A percentile compares a stretch with the other conserved stretches of the same genome.
These are phyloP conservation scores for Coregonus ussuriensis DNA, from an alignment of 2,797 vertebrate genomes.

Conservation along the genomic window DNA sequence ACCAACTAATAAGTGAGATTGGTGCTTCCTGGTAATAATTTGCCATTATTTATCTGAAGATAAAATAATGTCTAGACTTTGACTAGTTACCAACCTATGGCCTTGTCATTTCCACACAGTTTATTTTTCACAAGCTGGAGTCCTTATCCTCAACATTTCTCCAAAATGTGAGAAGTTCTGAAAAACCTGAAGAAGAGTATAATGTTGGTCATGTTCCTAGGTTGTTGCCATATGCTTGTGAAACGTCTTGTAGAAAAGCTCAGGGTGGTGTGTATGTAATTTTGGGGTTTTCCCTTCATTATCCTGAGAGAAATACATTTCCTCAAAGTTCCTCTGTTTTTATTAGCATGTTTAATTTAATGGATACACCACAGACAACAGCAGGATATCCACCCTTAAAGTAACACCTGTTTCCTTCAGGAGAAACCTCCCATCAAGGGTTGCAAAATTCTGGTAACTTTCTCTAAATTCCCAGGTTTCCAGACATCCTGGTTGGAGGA, in stretches of 20 bases:
- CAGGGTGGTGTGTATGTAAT: neutral
- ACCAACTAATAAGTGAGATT: neutral
- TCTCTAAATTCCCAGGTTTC: no score
- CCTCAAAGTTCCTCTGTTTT: neutral
- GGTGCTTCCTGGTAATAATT: neutral
- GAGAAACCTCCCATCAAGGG: neutral
- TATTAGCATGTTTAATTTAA: conserved; percentile 12
- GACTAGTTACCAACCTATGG: neutral
- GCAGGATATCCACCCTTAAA: conserved; percentile 3
- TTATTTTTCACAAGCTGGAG: neutral
- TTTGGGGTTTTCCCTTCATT: neutral
- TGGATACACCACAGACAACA: conserved; percentile 10
- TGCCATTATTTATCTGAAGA: neutral
- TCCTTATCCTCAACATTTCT: neutral
- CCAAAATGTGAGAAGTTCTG: neutral
- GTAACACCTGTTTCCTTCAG: neutral
- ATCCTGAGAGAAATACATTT: neutral
- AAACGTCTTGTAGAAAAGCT: neutral
- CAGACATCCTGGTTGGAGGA: no score
- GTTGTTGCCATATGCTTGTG: neutral
- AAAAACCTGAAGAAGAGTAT: neutral
- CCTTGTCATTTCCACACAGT: neutral
- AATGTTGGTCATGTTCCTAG: neutral
- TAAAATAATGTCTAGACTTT: neutral
- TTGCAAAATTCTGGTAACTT: no score